Evolutionary conservation across 2,888 invertebrate species (phyloP).

Genomic region (Cheiracanthium punctorium): DNA sequence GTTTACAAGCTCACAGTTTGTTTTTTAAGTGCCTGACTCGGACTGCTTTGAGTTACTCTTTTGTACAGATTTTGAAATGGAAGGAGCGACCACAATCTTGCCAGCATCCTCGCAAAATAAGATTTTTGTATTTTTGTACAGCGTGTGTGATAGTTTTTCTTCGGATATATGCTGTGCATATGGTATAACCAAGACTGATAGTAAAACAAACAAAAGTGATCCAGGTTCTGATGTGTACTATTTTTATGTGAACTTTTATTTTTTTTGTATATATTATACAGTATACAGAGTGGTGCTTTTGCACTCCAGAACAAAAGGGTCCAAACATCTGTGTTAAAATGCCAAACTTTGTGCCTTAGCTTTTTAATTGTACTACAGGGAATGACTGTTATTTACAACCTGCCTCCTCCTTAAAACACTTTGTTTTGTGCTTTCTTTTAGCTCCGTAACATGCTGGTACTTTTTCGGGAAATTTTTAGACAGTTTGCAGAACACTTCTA

Average conservation of each 20-base stretch:
- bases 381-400: no score
- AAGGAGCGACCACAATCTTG: background rate
- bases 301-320: slow-evolving; percentile 9
- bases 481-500: no score
- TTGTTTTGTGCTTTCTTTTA: no score
- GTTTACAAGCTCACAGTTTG: no score
- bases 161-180: background rate
- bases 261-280: slow-evolving; percentile 27
- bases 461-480: no score
- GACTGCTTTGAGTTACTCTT: no score
- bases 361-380: background rate
- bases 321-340: background rate
- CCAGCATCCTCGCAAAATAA: slow-evolving; percentile 2
- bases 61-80: no score
- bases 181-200: slow-evolving; percentile 14
- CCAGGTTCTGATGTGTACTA: background rate
- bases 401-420: no score
- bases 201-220: background rate
- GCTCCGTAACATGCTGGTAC: no score
- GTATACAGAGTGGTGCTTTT: slow-evolving; percentile 8
- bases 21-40: no score
- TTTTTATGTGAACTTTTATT: background rate
- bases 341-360: slow-evolving; percentile 25
- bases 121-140: background rate
- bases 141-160: background rate